A percentile compares a stretch with the other conserved stretches of the same genome.
Evolutionary conservation across 2,797 vertebrate species (phyloP).

Genomic region (Enoplosus armatus): DNA sequence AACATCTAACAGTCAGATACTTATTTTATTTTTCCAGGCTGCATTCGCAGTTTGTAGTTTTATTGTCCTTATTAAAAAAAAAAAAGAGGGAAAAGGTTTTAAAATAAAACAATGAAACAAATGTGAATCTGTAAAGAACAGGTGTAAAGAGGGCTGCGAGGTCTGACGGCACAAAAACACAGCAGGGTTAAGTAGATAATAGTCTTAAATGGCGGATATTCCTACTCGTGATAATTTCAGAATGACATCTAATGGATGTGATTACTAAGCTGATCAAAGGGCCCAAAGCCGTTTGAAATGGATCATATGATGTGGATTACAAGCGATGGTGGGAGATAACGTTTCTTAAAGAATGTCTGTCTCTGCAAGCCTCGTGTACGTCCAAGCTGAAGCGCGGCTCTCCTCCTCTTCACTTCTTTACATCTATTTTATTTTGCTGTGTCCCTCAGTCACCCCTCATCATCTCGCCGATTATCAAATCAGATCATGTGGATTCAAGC

Average conservation of each 20-base stretch:
- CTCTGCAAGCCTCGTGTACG: neutral
- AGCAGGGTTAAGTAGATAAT: constrained; percentile 39
- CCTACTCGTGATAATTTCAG: neutral
- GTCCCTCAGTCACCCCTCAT: neutral
- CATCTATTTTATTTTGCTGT: constrained; percentile 9
- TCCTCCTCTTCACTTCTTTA: neutral
- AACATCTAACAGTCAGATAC: neutral
- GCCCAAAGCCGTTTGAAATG: neutral
- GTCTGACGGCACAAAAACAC: constrained; percentile 19
- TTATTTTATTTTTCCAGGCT: neutral
- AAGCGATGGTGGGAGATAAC: neutral
- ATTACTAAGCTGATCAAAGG: constrained; percentile 35
- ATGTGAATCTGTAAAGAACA: neutral
- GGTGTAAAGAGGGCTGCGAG: neutral
- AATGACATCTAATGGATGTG: constrained; percentile 9
- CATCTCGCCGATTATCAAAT: constrained; percentile 23
- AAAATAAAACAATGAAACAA: too few species aligned
- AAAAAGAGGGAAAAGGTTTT: too few species aligned
- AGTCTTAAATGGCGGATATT: constrained; percentile 22
- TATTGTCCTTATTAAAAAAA: neutral
- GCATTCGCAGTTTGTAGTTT: neutral
- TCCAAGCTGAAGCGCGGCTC: neutral
- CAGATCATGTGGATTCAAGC: constrained; percentile 29
- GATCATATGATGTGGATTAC: constrained; percentile 10
- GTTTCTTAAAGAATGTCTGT: neutral